Evolutionary conservation across 2,113 vertebrate species (phyloP).

Genomic region (Mus spicilegus): DNA sequence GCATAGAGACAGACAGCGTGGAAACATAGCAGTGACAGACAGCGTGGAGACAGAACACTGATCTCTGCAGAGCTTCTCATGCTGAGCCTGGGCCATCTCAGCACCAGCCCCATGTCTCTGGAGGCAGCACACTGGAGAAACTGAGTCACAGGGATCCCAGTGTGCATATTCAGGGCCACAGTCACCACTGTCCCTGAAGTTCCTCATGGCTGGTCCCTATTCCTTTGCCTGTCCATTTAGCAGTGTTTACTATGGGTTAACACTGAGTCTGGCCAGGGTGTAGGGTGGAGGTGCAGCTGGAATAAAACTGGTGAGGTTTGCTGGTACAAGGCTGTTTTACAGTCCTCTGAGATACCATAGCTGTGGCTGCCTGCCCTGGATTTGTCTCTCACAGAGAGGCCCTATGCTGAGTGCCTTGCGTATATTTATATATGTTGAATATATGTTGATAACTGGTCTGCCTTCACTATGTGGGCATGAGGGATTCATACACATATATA

Average conservation of each 20-base stretch:
- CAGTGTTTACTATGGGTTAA: too few species aligned
- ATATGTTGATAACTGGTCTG: too few species aligned
- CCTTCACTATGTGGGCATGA: too few species aligned
- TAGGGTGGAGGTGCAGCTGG: fast-evolving
- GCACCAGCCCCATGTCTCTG: neutral
- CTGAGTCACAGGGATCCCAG: fast-evolving
- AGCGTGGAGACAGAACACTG: neutral
- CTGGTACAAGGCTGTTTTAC: too few species aligned
- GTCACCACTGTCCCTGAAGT: neutral
- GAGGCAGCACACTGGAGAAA: neutral
- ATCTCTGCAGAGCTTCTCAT: fast-evolving
- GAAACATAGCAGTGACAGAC: neutral
- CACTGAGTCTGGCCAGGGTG: neutral
- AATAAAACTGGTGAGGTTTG: neutral
- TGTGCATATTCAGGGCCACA: neutral
- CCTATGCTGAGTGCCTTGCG: neutral
- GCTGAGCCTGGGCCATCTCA: neutral
- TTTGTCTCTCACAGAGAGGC: too few species aligned
- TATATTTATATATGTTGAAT: neutral
- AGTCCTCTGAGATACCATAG: too few species aligned
- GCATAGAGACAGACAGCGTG: neutral
- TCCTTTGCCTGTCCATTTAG: neutral
- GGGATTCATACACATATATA: neutral
- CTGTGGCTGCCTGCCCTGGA: neutral
- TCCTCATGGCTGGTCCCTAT: fast-evolving